phyloP scores from a whole-genome alignment of 2,888 invertebrate species.

The Dorcus hopei region DNA sequence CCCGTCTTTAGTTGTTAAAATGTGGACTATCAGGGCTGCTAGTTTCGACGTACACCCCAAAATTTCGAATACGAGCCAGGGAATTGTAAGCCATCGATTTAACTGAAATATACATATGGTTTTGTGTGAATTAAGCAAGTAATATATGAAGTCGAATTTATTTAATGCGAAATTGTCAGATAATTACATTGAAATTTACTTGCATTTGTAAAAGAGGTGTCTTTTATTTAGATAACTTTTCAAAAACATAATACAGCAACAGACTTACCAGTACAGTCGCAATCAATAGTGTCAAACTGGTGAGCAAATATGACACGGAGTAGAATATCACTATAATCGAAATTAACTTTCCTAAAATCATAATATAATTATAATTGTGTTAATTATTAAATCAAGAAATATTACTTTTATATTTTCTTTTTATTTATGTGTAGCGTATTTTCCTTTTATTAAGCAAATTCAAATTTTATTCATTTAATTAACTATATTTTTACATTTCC shows the following conservation, averaged over 20 bases:
- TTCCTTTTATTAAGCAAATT: too few relatives aligned
- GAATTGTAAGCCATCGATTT: constrained; percentile 5
- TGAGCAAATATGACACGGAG: constrained; percentile 1
- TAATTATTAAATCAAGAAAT: not conserved
- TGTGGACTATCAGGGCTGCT: constrained; percentile 3
- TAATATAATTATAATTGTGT: not conserved
- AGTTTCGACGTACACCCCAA: constrained; percentile 7
- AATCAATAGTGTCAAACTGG: constrained; percentile 5
- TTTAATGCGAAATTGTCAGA: not conserved
- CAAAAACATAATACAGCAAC: not conserved
- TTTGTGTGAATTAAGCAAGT: not conserved
- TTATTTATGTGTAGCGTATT: too few relatives aligned
- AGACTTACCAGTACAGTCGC: constrained; percentile 8
- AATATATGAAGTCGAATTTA: not conserved
- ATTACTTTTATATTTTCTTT: too few relatives aligned
- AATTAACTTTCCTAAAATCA: constrained; percentile 9
- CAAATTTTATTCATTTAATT: too few relatives aligned
- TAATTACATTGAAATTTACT: too few relatives aligned
- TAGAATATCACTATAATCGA: constrained; percentile 10
- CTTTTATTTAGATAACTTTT: too few relatives aligned
- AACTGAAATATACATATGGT: not conserved
- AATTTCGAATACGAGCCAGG: constrained; percentile 6
- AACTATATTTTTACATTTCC: too few relatives aligned
- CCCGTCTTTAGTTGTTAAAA: not conserved
- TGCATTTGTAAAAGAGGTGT: too few relatives aligned